Base-by-base conservation (phyloP, 2,113 vertebrate species). In the Perca flavescens region DNA sequence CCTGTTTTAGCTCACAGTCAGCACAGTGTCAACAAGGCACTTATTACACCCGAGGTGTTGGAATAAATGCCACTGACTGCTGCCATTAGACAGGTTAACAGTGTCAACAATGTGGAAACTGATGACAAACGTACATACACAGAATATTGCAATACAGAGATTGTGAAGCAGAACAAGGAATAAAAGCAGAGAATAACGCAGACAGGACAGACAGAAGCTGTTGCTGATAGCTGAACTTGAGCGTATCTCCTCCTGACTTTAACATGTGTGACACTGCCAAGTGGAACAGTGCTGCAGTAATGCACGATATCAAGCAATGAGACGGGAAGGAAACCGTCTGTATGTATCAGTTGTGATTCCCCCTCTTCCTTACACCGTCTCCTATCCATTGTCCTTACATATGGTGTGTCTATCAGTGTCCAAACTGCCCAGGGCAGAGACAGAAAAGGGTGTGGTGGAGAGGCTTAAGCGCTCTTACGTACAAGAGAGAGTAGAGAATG, bases 351-450 rank as follows among this genome's bases (percentile, higher is more conserved):
- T 17, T 3, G 21, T 40, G 52, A 60, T 53, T 82, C 81, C 65
- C 67, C 80, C 64, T 77, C 58, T 68, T 77, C 79, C 77, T 77
- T 25, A 17, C 19, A 31, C 71, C 56, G 40, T 65, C 77, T 86
- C 50, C 77, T 67, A 60, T 83, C 88, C 88, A 79, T 87, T 92
- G 82, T 89, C 78, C 89, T 87, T 54, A 72, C 85, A 65, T 77
- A 74, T 60, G 75, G 61, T 91, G 90, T 73, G 70, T 82, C 86
- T 89, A 93, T 90, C 91, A 80, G 83, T 86, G 88, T 91, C 88
- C 91, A 91, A 88, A 89, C 90, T 89, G 85, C 81, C 80, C 84
- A 62, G 71, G 84, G 90, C 83, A 52, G 76, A 68, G 80, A 81
- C 60, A 78, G 74, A 80, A 82, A 84, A 78, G 68, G 88, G 73